Evolutionary conservation across 1,140 invertebrate genomes (phyloP).

Genomic region (Drosophila fuyamai): DNA sequence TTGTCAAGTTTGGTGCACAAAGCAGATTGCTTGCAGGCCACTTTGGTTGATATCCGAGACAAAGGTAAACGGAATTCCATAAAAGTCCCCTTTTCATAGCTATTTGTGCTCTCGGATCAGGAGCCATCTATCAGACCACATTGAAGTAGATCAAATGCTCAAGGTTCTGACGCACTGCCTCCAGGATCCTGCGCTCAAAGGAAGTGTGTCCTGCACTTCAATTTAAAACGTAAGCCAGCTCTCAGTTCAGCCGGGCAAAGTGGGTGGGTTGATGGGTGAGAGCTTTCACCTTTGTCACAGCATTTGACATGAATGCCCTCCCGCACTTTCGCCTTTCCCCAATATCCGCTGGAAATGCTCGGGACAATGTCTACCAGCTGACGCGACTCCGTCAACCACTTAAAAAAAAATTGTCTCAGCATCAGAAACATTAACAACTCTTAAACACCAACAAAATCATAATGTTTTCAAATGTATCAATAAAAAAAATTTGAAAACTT

Average conservation of each 20-base stretch:
- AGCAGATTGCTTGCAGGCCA: slow-evolving; percentile 41
- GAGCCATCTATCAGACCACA: slow-evolving; percentile 34
- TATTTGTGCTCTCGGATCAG: slow-evolving; percentile 14
- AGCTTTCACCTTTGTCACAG: slow-evolving; percentile 73
- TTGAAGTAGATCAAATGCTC: slow-evolving; percentile 51
- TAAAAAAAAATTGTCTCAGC: slow-evolving; percentile 1
- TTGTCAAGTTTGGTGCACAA: slow-evolving; percentile 53
- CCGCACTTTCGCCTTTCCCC: not conserved
- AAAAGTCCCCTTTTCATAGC: too few species aligned
- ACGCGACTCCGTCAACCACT: slow-evolving; percentile 48
- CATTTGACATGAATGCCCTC: slow-evolving; percentile 60
- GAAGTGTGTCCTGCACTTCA: slow-evolving; percentile 58
- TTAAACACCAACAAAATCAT: not conserved
- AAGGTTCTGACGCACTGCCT: slow-evolving; percentile 36
- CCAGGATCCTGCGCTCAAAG: slow-evolving; percentile 35
- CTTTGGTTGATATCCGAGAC: slow-evolving; percentile 12
- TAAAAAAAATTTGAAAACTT: too few species aligned
- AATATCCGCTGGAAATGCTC: slow-evolving; percentile 55
- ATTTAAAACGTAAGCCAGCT: slow-evolving; percentile 70
- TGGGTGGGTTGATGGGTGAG: slow-evolving; percentile 2
- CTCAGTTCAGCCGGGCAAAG: slow-evolving; percentile 19
- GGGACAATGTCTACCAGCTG: slow-evolving; percentile 69
- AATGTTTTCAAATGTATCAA: too few species aligned
- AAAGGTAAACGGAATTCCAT: slow-evolving; percentile 14
- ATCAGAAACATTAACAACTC: too few species aligned